Percentiles rank a stretch among this genome's conserved stretches.
Evolutionary conservation across 2,888 invertebrate species (phyloP).

Genomic region (Pristionchus japonicus): DNA sequence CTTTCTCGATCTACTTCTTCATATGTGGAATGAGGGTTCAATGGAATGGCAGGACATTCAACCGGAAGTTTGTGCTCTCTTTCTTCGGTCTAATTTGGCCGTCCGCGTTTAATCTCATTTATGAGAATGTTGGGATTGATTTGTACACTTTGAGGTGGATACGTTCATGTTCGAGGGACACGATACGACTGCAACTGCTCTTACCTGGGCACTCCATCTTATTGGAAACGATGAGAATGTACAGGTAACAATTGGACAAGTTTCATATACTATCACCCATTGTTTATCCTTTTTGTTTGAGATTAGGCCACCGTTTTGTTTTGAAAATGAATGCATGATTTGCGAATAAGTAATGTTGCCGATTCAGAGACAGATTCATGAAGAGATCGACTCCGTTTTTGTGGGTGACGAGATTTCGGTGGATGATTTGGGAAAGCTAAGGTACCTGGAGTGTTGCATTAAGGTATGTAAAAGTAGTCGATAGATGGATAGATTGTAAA

Average conservation of each 20-base stretch:
- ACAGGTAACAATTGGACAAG: slow-evolving; percentile 78
- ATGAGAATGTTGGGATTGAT: too few relatives aligned
- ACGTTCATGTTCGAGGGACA: slow-evolving; percentile 81
- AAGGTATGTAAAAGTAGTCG: too few relatives aligned
- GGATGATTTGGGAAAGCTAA: slow-evolving; percentile 77
- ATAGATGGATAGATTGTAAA: neutral
- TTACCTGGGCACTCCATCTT: slow-evolving; percentile 88
- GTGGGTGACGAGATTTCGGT: slow-evolving; percentile 76
- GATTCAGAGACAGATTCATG: slow-evolving; percentile 46
- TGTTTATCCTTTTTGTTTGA: neutral
- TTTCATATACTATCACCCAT: neutral
- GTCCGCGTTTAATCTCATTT: too few relatives aligned
- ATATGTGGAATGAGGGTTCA: slow-evolving; percentile 82
- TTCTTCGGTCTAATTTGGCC: too few relatives aligned
- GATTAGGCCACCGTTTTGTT: too few relatives aligned
- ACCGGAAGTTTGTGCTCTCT: slow-evolving; percentile 74
- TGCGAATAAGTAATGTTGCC: neutral
- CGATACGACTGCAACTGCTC: slow-evolving; percentile 88
- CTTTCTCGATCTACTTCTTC: slow-evolving; percentile 89
- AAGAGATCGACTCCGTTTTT: slow-evolving; percentile 63
- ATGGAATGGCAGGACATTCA: slow-evolving; percentile 77
- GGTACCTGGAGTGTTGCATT: slow-evolving; percentile 78
- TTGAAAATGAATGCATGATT: neutral
- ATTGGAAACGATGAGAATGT: slow-evolving; percentile 87
- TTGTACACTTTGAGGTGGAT: slow-evolving; percentile 75